Base-by-base conservation (phyloP, 2,797 vertebrate genomes). In the Coluber constrictor region DNA sequence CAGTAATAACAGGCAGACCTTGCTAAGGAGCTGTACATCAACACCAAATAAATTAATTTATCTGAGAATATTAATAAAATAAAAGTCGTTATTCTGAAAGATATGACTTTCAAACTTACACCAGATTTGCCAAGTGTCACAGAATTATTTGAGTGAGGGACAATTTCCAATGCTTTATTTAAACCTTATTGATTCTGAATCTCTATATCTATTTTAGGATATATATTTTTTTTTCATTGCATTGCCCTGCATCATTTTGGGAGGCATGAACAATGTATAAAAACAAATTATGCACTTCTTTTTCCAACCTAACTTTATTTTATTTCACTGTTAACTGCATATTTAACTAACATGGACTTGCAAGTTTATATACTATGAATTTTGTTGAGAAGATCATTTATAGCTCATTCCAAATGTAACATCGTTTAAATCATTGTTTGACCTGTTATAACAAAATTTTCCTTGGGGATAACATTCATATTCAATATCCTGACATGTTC, bases 371-470 rank as follows among this genome's bases (percentile, higher is more conserved):
- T 79, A 94, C 9, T 92, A 12, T 83, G 91, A 54, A 93, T 90
- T 8, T 93, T 96, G 60, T 94, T 95, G 55, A 1, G 79, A 93
- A 96, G 89, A 94, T 95, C 95, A 95, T 95, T 93, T 95, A 95
- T 94, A 25, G 95, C 23, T 7, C 60, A 2, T 94, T 37, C 90
- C 92, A 92, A 88, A 93, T 95, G 43, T 93, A 92, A 91, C 61
- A 87, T 70, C 93, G 92, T 94, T 94, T n/a, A 95, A 88, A 90
- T 32, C 94, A 16, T 5, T 95, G 54, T 94, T 96, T 96, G 90
- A 95, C 93, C 88, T 94, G 16, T 87, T 96, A 89, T 91, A 32
- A 6, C 87, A 90, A 6, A 54, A 55, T 94, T 92, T 90, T 90
- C 43, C 91, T 94, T 93, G 93, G 88, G 63, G 61, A 83, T 74